Evolutionary conservation across 92 coral and sea anemone genomes (phyloP), one percentile per base, ranked within the genome.

Genomic region (Micromussa lordhowensis): DNA sequence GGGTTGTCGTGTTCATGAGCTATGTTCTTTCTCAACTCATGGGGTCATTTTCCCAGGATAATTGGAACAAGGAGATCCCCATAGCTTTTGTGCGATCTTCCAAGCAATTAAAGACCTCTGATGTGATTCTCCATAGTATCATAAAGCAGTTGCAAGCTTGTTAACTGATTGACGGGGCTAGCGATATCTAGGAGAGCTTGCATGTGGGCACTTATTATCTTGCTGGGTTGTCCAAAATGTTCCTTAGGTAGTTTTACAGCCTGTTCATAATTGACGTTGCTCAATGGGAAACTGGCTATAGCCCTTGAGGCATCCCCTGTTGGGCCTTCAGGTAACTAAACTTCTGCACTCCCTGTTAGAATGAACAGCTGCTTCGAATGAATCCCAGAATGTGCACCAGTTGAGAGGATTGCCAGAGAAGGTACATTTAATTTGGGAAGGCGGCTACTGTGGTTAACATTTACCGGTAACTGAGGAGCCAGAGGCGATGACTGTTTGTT

Each of bases 401-500:
- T 91, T 22, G 22, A 91, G 83, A 26, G 91, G 87, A 49, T 91
- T 80, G 0, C 91, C 91, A 11, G 78, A 15, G 29, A 91, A 2
- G 93, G 93, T 24, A 91, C 40, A 70, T 64, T 86, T 22, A 91
- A 30, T 35, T 87, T 87, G 21, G 93, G 93, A n/a, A 90, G 78
- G 7, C 83, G 91, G 51, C 87, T 86, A 55, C 24, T n/a, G 30
- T 84, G 26, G 40, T 75, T 75, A 70, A 35, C 17, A 26, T 70
- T 70, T n/a, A n/a, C n/a, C n/a, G n/a, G n/a, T 14, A 32, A 2
- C 32, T n/a, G 29, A 28, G 29, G 75, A 35, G 19, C 40, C 30
- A 21, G 75, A 9, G 44, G 44, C 8, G 40, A 3, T 70, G 75
- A 32, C 19, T 70, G 75, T 28, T 9, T 32, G 75, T 32, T 32